Evolutionary conservation across 2,113 vertebrate genomes (phyloP).

Genomic region (Podarcis muralis): DNA sequence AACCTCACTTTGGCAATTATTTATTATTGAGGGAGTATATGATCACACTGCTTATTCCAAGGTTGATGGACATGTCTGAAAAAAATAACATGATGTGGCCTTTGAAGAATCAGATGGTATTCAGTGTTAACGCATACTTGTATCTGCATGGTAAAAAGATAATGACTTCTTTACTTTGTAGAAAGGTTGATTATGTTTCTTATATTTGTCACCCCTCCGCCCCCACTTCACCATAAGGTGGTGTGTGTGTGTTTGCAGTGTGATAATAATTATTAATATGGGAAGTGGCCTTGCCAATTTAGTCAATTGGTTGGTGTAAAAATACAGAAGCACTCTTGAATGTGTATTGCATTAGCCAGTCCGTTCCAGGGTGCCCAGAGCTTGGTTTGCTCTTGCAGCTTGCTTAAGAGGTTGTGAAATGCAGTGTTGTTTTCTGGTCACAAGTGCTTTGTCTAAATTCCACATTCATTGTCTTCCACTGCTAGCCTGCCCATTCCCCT

Average conservation of each 20-base stretch:
- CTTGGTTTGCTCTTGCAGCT: not conserved
- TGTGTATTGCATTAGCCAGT: not conserved
- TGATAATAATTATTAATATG: not conserved
- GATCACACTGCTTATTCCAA: not conserved
- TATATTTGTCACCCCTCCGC: not conserved
- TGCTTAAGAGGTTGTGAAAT: constrained; percentile 2
- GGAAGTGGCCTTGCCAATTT: not conserved
- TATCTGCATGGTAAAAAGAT: not conserved
- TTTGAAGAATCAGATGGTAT: not conserved
- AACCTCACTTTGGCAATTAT: not conserved
- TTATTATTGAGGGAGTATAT: not conserved
- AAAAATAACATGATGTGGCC: not conserved
- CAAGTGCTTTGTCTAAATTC: not conserved
- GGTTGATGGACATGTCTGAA: not conserved
- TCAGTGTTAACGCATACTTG: not conserved
- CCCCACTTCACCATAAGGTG: not conserved
- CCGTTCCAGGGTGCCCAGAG: not conserved
- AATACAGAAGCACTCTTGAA: not conserved
- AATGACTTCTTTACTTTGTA: not conserved
- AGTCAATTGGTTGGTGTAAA: not conserved
- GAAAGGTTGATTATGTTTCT: not conserved
- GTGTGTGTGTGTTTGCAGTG: not conserved
- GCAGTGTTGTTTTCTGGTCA: not conserved
- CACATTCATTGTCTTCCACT: not conserved
- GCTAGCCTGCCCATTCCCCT: not conserved